phyloP scores from a whole-genome alignment of 2,888 invertebrate genomes.

The Globia sparganii region DNA sequence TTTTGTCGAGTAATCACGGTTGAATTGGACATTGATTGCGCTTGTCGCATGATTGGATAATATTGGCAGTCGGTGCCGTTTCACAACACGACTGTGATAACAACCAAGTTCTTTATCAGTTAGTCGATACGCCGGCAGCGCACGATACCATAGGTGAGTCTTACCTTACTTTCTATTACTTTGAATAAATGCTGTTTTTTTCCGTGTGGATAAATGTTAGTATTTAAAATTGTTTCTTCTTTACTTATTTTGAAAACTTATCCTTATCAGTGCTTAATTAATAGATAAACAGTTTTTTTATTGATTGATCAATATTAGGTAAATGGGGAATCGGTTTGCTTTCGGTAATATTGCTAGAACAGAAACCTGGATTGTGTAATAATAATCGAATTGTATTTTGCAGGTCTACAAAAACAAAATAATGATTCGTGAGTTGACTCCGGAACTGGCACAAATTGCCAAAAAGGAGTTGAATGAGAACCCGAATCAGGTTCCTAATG shows the following conservation, averaged over 20 bases:
- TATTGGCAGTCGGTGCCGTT: conserved; percentile 44
- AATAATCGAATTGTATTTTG: conserved; percentile 2
- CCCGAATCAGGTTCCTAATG: conserved; percentile 80
- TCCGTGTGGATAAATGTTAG: conserved; percentile 1
- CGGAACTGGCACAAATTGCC: conserved; percentile 87
- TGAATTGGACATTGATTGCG: conserved; percentile 43
- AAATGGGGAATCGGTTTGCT: neutral
- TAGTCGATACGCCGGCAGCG: conserved; percentile 69
- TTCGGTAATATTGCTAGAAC: neutral
- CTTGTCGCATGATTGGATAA: conserved; percentile 56
- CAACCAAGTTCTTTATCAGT: conserved; percentile 70
- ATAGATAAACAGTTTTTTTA: conserved; percentile 7
- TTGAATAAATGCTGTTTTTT: conserved; percentile 20
- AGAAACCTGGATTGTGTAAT: neutral
- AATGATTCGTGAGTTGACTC: conserved; percentile 82
- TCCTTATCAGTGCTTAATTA: neutral
- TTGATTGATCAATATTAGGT: conserved; percentile 2
- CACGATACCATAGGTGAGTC: conserved; percentile 66
- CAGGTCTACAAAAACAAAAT: conserved; percentile 31
- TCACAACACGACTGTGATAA: conserved; percentile 68
- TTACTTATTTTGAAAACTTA: neutral
- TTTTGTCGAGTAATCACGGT: conserved; percentile 23
- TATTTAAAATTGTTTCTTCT: neutral
- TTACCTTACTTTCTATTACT: conserved; percentile 17
- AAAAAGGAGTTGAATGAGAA: conserved; percentile 88